These are phyloP conservation scores for Suncus etruscus DNA, from an alignment of 2,113 vertebrate species.

Conservation along the genomic window DNA sequence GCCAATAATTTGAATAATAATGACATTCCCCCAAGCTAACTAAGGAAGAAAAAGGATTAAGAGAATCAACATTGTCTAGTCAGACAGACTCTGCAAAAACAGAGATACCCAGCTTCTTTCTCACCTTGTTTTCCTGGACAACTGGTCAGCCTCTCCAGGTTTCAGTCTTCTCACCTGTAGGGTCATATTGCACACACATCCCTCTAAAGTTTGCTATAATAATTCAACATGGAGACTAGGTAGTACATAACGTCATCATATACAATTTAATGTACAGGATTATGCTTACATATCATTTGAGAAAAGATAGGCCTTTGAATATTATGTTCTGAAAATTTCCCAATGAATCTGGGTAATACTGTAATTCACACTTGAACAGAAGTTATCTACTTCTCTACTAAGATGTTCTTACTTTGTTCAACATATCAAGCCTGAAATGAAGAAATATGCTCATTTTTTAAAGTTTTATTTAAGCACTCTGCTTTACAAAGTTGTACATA, in stretches of 20 bases:
- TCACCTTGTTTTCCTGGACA: neutral
- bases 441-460: neutral
- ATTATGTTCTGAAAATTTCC: neutral
- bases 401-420: neutral
- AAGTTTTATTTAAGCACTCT: neutral
- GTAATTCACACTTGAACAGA: neutral
- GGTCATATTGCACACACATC: neutral
- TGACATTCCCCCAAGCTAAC: too few species aligned
- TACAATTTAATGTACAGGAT: neutral
- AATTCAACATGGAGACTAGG: neutral
- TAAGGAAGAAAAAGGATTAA: neutral
- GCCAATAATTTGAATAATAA: neutral
- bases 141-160: neutral
- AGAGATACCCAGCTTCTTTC: neutral
- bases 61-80: neutral
- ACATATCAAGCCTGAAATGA: neutral
- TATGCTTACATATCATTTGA: neutral
- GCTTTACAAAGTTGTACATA: too few species aligned
- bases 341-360: neutral
- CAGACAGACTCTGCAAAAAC: neutral
- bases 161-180: neutral
- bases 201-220: neutral
- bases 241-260: neutral
- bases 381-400: too few species aligned
- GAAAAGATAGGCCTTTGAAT: neutral